phyloP scores from a whole-genome alignment of 2,113 vertebrate species.

The Struthio camelus region DNA sequence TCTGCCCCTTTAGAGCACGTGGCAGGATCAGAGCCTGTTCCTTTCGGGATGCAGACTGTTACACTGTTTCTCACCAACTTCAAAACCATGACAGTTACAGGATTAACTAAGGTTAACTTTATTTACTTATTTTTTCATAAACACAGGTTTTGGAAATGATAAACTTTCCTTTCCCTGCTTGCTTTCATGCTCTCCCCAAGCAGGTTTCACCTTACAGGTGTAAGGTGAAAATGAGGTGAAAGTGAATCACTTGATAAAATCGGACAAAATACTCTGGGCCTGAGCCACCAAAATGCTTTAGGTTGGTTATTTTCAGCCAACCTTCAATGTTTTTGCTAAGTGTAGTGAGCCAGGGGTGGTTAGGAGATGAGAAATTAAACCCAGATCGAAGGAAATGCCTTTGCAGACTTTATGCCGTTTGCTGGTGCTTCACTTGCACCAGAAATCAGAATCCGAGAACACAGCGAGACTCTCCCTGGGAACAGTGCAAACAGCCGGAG shows the following conservation, averaged over 20 bases:
- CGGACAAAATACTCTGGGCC: background rate
- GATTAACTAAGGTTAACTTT: background rate
- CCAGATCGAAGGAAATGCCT: background rate
- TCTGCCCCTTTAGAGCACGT: background rate
- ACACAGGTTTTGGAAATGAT: background rate
- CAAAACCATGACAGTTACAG: background rate
- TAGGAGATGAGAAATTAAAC: background rate
- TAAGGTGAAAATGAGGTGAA: background rate
- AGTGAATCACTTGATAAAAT: background rate
- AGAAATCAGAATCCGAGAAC: accelerated
- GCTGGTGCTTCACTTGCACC: background rate
- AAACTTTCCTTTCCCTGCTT: background rate
- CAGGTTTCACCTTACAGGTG: background rate
- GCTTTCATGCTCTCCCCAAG: background rate
- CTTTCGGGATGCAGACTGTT: background rate
- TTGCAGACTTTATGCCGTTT: accelerated
- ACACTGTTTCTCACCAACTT: background rate
- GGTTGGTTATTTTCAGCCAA: background rate
- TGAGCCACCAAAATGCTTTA: background rate
- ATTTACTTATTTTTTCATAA: background rate
- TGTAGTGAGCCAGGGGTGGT: background rate
- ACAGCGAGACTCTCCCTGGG: background rate
- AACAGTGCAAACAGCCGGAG: accelerated
- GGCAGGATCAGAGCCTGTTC: background rate
- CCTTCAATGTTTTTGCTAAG: background rate